A percentile compares a stretch with the other conserved stretches of the same genome.
These are phyloP conservation scores for Bombus cullumanus DNA, from an alignment of 1,140 invertebrate genomes.

Conservation along the genomic window DNA sequence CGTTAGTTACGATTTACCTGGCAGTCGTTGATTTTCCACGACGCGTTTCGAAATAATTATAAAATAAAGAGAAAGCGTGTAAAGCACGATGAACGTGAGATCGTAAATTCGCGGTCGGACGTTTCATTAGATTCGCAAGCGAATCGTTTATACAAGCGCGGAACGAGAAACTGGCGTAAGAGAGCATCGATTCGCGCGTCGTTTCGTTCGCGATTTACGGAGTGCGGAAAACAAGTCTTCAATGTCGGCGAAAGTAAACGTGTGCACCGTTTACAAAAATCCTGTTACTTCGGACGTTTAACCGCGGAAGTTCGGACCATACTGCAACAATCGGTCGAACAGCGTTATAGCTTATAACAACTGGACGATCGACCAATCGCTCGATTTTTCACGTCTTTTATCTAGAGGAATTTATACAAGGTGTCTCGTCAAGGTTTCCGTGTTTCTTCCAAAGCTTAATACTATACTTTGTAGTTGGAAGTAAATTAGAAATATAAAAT, in stretches of 20 bases:
- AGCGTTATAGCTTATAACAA: neutral
- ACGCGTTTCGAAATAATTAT: conserved; percentile 29
- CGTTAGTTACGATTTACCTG: neutral
- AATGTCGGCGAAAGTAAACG: conserved; percentile 28
- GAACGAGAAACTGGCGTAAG: neutral
- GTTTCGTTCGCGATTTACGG: conserved; percentile 26
- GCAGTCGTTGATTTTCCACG: neutral
- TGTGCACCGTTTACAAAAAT: conserved; percentile 9
- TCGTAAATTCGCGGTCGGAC: conserved; percentile 38
- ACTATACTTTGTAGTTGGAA: neutral
- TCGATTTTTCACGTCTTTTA: neutral
- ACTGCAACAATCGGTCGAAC: neutral
- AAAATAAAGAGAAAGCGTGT: conserved; percentile 33
- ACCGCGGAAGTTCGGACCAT: neutral
- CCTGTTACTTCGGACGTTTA: conserved; percentile 21
- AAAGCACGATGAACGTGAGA: neutral
- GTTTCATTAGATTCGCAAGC: conserved; percentile 2
- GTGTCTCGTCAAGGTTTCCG: neutral
- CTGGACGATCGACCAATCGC: neutral
- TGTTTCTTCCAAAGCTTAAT: neutral
- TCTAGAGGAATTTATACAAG: neutral
- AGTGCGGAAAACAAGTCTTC: conserved; percentile 23
- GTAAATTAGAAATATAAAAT: neutral
- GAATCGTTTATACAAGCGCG: neutral
- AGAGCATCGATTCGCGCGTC: conserved; percentile 8